These are phyloP conservation scores for Percopsis transmontana DNA, from an alignment of 2,113 vertebrate genomes.

Conservation along the genomic window DNA sequence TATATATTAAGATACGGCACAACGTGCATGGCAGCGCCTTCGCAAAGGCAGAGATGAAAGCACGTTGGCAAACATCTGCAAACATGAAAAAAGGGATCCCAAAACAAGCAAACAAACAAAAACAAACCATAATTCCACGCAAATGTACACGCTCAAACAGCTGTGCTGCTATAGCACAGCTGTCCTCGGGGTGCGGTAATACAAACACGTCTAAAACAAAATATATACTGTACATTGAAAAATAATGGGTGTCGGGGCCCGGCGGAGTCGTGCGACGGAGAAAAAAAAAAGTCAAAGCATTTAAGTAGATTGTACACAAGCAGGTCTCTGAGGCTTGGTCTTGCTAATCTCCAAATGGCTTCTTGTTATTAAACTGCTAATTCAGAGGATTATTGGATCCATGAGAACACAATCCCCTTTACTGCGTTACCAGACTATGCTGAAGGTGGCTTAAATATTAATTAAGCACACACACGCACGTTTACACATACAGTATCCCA, in stretches of 20 bases:
- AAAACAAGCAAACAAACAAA: not conserved
- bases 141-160: not conserved
- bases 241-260: not conserved
- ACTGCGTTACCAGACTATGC: constrained; percentile 59
- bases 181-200: constrained; percentile 24
- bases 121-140: not conserved
- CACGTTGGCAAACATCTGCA: not conserved
- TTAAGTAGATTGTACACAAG: constrained; percentile 76
- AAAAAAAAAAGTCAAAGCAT: constrained; percentile 51
- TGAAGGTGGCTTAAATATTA: constrained; percentile 77
- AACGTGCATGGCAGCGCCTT: not conserved
- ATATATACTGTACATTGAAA: not conserved
- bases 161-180: constrained; percentile 31
- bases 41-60: constrained; percentile 23
- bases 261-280: not conserved
- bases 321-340: constrained; percentile 71
- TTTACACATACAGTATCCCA: not conserved
- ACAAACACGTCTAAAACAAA: not conserved
- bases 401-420: constrained; percentile 73
- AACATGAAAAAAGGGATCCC: not conserved
- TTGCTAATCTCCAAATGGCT: constrained; percentile 79
- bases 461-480: constrained; percentile 64
- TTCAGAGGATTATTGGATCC: constrained; percentile 76
- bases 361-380: constrained; percentile 79
- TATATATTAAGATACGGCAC: too few species aligned